Conservation (phyloP, 2,888 invertebrate species). For the Nomada lathburiana region DNA sequence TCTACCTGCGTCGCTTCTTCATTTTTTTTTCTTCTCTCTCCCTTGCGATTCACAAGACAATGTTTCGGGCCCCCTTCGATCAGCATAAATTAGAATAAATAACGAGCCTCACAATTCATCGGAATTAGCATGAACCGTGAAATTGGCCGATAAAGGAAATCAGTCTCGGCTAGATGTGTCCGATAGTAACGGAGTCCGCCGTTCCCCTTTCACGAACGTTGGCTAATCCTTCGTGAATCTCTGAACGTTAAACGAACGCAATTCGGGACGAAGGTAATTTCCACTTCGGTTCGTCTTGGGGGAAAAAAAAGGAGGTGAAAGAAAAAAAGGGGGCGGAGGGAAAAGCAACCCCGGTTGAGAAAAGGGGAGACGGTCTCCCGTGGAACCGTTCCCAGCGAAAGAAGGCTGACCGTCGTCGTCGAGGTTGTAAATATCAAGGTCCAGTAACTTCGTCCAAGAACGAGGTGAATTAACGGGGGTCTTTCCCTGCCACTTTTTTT, state of each 20-base stretch:
- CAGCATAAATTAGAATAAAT: slow-evolving; percentile 78
- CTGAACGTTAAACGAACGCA: neutral
- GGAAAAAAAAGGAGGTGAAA: neutral
- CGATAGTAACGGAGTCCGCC: slow-evolving; percentile 3
- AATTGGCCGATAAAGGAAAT: slow-evolving; percentile 57
- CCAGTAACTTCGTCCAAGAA: slow-evolving; percentile 1
- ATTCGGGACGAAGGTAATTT: neutral
- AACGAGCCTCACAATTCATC: slow-evolving; percentile 70
- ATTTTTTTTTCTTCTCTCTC: slow-evolving; percentile 45
- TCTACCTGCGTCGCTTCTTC: slow-evolving; percentile 60
- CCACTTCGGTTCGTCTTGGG: neutral
- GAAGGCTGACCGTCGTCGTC: slow-evolving; percentile 1
- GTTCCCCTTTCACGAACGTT: neutral
- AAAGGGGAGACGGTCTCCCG: neutral
- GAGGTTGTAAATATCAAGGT: slow-evolving; percentile 40
- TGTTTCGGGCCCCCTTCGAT: slow-evolving; percentile 64
- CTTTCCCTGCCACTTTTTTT: slow-evolving; percentile 35
- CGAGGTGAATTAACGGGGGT: slow-evolving; percentile 21
- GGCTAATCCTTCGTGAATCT: slow-evolving; percentile 30
- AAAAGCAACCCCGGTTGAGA: neutral
- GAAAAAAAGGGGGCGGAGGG: neutral
- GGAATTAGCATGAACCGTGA: slow-evolving; percentile 67
- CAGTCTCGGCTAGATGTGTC: slow-evolving; percentile 25
- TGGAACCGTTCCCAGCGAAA: neutral
- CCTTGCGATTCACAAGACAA: slow-evolving; percentile 67